Conservation (phyloP, 2,797 vertebrate species). For the Protosalanx chinensis region DNA sequence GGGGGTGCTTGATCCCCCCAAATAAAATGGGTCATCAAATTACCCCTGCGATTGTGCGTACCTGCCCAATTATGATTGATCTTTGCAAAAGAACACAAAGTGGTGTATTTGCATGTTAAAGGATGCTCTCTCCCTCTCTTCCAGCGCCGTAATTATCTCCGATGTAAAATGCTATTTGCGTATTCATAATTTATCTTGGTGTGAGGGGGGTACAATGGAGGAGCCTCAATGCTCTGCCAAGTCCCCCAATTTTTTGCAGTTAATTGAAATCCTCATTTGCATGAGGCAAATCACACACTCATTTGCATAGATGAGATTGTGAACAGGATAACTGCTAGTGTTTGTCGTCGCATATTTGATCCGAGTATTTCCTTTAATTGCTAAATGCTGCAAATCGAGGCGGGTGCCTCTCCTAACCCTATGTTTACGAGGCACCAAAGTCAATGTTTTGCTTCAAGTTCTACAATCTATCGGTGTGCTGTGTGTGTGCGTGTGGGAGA, state of each 20-base stretch:
- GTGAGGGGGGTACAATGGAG: slow-evolving; percentile 71
- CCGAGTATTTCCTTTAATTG: slow-evolving; percentile 70
- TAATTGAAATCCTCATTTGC: slow-evolving; percentile 84
- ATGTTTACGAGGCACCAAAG: slow-evolving; percentile 57
- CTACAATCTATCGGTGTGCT: slow-evolving; percentile 19
- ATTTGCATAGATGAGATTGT: slow-evolving; percentile 81
- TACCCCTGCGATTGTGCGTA: slow-evolving; percentile 69
- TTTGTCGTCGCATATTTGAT: slow-evolving; percentile 76
- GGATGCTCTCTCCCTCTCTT: slow-evolving; percentile 53
- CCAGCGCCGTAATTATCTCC: slow-evolving; percentile 71
- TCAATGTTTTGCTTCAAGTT: slow-evolving; percentile 50
- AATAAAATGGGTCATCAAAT: slow-evolving; percentile 73
- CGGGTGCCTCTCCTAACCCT: slow-evolving; percentile 61
- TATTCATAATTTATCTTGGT: slow-evolving; percentile 78
- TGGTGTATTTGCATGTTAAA: slow-evolving; percentile 77
- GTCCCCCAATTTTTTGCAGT: slow-evolving; percentile 61
- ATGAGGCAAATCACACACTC: slow-evolving; percentile 80
- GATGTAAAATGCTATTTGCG: slow-evolving; percentile 76
- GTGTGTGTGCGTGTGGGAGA: slow-evolving; percentile 8
- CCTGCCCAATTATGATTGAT: slow-evolving; percentile 79
- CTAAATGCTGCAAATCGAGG: slow-evolving; percentile 71
- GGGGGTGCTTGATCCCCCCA: slow-evolving; percentile 65
- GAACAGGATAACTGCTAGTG: slow-evolving; percentile 77
- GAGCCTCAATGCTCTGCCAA: slow-evolving; percentile 67
- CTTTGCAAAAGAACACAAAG: slow-evolving; percentile 74